phyloP scores from a whole-genome alignment of 2,113 vertebrate genomes.

The Thoracochromis brauschi region DNA sequence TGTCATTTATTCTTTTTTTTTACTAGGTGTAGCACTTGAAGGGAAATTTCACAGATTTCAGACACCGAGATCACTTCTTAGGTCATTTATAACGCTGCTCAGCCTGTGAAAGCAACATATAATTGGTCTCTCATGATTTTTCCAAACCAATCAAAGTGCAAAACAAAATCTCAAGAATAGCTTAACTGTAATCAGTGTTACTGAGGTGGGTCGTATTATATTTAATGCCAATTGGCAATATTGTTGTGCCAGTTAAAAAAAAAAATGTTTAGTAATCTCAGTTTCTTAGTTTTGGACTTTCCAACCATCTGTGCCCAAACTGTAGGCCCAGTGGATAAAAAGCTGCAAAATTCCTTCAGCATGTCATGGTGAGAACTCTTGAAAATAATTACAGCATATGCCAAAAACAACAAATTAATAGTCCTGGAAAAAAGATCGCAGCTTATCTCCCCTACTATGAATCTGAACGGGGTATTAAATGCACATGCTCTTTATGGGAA shows the following conservation, averaged over 20 bases:
- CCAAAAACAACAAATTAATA: not conserved
- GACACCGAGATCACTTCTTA: not conserved
- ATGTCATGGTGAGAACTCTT: not conserved
- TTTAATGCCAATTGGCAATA: not conserved
- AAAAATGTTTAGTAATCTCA: not conserved
- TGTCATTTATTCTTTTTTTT: not conserved
- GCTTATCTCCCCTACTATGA: not conserved
- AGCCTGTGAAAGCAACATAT: not conserved
- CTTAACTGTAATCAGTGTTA: not conserved
- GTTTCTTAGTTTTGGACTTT: not conserved
- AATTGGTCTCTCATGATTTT: not conserved
- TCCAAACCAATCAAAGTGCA: not conserved
- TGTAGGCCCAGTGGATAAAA: not conserved
- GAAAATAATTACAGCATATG: not conserved
- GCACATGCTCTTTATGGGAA: not conserved
- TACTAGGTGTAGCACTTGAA: not conserved
- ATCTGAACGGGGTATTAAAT: not conserved
- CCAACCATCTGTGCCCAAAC: slow-evolving; percentile 13
- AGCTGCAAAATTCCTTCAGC: not conserved
- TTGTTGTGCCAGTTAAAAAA: not conserved
- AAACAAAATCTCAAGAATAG: not conserved
- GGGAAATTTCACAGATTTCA: not conserved
- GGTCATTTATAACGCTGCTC: not conserved
- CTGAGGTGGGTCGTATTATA: not conserved
- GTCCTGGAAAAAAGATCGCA: not conserved